phyloP scores from a whole-genome alignment of 2,888 invertebrate species.

The Eilema caniola region DNA sequence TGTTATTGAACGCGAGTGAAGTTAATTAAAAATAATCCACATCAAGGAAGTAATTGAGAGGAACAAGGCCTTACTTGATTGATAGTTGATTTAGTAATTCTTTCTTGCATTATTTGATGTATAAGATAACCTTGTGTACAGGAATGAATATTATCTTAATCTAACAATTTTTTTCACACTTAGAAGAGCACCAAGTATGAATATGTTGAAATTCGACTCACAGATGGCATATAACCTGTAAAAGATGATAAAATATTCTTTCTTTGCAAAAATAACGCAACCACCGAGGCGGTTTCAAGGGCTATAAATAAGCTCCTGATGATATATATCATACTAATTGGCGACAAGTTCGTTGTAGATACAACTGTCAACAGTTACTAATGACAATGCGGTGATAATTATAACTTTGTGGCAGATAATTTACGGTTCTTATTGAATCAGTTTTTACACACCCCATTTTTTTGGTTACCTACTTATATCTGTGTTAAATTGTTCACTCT shows the following conservation, averaged over 20 bases:
- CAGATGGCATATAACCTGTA: too few relatives aligned
- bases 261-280: too few relatives aligned
- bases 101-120: not conserved
- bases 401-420: not conserved
- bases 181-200: too few relatives aligned
- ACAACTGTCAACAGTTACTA: not conserved
- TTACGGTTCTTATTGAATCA: not conserved
- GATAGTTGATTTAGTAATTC: slow-evolving; percentile 9
- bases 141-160: too few relatives aligned
- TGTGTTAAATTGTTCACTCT: too few relatives aligned
- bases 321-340: not conserved
- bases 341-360: not conserved
- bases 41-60: slow-evolving; percentile 21
- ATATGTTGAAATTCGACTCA: too few relatives aligned
- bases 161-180: too few relatives aligned
- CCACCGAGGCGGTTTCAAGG: too few relatives aligned
- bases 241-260: too few relatives aligned
- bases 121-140: too few relatives aligned
- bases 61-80: slow-evolving; percentile 7
- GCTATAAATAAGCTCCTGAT: not conserved
- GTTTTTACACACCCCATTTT: not conserved
- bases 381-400: not conserved
- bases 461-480: not conserved
- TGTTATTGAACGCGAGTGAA: slow-evolving; percentile 38
- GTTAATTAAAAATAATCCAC: slow-evolving; percentile 43